A percentile compares a stretch with the other conserved stretches of the same genome.
Evolutionary conservation across 2,797 vertebrate species (phyloP).

Genomic region (Diplodus sargus): DNA sequence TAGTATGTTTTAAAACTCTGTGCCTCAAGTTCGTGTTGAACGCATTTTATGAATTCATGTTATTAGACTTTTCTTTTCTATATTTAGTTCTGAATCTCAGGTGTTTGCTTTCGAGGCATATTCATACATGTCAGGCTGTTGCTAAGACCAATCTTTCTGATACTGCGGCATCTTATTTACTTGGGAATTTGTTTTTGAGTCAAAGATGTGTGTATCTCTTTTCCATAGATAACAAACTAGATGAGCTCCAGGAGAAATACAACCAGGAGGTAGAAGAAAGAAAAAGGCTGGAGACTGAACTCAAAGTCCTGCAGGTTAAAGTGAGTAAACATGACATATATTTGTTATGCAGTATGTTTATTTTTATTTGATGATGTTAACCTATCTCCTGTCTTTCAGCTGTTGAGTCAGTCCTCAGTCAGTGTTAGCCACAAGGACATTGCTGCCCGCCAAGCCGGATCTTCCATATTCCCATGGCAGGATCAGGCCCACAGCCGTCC

Average conservation of each 20-base stretch:
- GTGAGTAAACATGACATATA: slow-evolving; percentile 73
- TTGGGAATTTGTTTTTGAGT: background rate
- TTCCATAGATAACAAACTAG: slow-evolving; percentile 85
- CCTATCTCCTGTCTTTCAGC: slow-evolving; percentile 72
- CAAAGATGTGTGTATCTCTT: slow-evolving; percentile 20
- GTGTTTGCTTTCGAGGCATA: background rate
- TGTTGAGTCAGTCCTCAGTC: slow-evolving; percentile 83
- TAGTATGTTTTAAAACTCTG: slow-evolving; percentile 1
- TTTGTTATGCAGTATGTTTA: background rate
- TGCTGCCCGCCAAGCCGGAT: slow-evolving; percentile 90
- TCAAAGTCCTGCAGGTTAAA: slow-evolving; percentile 88
- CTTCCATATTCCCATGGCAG: slow-evolving; percentile 94
- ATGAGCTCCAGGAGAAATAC: slow-evolving; percentile 92
- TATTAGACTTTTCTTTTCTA: background rate
- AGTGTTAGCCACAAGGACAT: slow-evolving; percentile 91
- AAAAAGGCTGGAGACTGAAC: slow-evolving; percentile 88
- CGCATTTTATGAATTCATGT: background rate
- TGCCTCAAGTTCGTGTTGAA: background rate
- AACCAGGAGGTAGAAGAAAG: slow-evolving; percentile 91
- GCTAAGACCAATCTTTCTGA: background rate
- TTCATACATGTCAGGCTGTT: background rate
- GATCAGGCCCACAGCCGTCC: slow-evolving; percentile 81
- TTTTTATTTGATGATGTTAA: slow-evolving; percentile 11
- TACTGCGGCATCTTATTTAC: background rate
- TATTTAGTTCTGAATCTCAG: background rate